phyloP scores from a whole-genome alignment of 2,888 invertebrate species.

The Mamestra brassicae region DNA sequence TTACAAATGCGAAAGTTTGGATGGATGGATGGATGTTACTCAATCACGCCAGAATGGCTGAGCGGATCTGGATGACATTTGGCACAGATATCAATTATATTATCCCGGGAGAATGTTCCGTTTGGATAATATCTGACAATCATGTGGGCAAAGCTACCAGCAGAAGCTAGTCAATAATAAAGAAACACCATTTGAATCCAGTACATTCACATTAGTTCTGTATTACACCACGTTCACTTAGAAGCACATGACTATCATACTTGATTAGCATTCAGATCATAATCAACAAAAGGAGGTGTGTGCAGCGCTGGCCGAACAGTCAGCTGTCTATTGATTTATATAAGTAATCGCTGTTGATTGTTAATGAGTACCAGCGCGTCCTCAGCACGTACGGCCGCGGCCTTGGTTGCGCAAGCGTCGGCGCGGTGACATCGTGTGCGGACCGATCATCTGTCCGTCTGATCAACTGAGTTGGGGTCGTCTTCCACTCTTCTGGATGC shows the following conservation, averaged over 20 bases:
- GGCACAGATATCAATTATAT: too few relatives aligned
- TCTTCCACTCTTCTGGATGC: background rate
- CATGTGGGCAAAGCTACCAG: too few relatives aligned
- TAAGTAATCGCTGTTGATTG: slow-evolving; percentile 6
- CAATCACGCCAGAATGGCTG: too few relatives aligned
- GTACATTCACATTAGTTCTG: background rate
- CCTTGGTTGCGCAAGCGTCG: slow-evolving; percentile 37
- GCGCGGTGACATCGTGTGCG: background rate
- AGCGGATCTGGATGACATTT: too few relatives aligned
- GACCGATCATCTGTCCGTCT: background rate
- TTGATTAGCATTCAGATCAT: slow-evolving; percentile 22
- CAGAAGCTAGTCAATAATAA: too few relatives aligned
- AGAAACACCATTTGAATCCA: background rate
- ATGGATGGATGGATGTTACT: too few relatives aligned
- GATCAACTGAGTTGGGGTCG: background rate
- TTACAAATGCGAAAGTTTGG: too few relatives aligned
- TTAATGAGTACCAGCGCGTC: slow-evolving; percentile 35
- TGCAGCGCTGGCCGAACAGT: background rate
- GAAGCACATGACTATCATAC: background rate
- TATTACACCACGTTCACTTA: background rate
- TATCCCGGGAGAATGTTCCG: too few relatives aligned
- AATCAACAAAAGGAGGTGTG: slow-evolving; percentile 28
- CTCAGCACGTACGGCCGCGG: slow-evolving; percentile 29
- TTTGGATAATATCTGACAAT: too few relatives aligned
- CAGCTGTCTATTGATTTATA: slow-evolving; percentile 24